Evolutionary conservation across 2,888 invertebrate genomes (phyloP).

Genomic region (Heliconius charithonia): DNA sequence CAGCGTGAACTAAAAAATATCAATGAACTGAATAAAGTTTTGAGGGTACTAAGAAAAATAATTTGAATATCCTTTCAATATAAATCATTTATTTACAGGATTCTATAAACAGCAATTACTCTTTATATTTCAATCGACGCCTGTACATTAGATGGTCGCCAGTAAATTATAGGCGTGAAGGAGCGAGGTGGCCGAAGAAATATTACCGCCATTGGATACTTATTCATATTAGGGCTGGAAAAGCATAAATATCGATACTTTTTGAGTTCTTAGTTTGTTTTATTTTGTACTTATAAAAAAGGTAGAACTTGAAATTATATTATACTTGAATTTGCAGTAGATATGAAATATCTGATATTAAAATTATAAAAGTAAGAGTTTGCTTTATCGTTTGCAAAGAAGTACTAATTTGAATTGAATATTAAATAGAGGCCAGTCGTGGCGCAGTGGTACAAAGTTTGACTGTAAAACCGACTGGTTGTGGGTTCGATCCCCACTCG

Average conservation of each 20-base stretch:
- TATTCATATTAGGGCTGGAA: constrained; percentile 60
- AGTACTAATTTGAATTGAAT: too few relatives aligned
- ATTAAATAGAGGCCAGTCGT: too few relatives aligned
- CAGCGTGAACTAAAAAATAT: too few relatives aligned
- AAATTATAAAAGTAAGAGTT: too few relatives aligned
- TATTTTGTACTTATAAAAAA: neutral
- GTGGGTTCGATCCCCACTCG: too few relatives aligned
- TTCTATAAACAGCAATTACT: constrained; percentile 72
- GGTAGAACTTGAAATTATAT: too few relatives aligned
- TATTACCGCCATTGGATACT: constrained; percentile 68
- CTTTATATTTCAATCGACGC: constrained; percentile 68
- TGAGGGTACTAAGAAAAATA: neutral
- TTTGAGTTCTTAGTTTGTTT: neutral
- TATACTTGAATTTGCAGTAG: too few relatives aligned
- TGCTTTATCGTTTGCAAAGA: too few relatives aligned
- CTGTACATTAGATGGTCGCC: constrained; percentile 55
- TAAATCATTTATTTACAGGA: constrained; percentile 25
- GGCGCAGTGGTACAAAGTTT: too few relatives aligned
- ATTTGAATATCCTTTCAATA: constrained; percentile 12
- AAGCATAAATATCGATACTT: constrained; percentile 40
- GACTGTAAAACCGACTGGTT: too few relatives aligned
- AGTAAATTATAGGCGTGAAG: constrained; percentile 60
- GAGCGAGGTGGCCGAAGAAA: constrained; percentile 71
- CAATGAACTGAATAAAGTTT: neutral
- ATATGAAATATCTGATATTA: too few relatives aligned